A percentile compares a stretch with the other conserved stretches of the same genome.
Evolutionary conservation across 1,140 invertebrate genomes (phyloP).

Genomic region (Trachymyrmex septentrionalis): DNA sequence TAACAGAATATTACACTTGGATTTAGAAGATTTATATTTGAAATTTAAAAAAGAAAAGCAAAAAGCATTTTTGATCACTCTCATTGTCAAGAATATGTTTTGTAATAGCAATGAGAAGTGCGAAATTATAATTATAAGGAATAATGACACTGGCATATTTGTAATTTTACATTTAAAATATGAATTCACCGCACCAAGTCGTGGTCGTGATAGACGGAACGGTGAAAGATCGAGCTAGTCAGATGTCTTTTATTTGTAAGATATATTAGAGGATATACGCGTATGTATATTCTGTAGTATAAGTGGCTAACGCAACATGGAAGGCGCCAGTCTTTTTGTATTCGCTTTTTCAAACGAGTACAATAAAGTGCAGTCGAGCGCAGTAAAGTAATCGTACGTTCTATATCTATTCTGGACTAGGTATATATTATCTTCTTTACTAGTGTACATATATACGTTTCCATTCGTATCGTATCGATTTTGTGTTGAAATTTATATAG

Average conservation of each 20-base stretch:
- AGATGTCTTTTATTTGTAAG: slow-evolving; percentile 28
- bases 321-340: background rate
- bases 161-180: background rate
- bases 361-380: background rate
- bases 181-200: background rate
- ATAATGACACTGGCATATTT: too few species aligned
- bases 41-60: background rate
- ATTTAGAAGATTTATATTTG: background rate
- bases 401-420: too few species aligned
- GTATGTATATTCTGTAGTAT: background rate
- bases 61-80: background rate
- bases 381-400: background rate
- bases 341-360: background rate
- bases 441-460: background rate
- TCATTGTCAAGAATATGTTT: background rate
- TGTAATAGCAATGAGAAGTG: background rate
- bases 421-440: too few species aligned
- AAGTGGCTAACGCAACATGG: slow-evolving; percentile 5
- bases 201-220: too few species aligned
- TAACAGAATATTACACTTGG: too few species aligned
- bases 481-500: background rate
- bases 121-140: background rate
- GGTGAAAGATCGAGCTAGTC: background rate
- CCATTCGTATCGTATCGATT: background rate
- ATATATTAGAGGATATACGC: slow-evolving; percentile 3